Base-by-base conservation (phyloP, 2,888 invertebrate species). In the Coenonympha arcania region DNA sequence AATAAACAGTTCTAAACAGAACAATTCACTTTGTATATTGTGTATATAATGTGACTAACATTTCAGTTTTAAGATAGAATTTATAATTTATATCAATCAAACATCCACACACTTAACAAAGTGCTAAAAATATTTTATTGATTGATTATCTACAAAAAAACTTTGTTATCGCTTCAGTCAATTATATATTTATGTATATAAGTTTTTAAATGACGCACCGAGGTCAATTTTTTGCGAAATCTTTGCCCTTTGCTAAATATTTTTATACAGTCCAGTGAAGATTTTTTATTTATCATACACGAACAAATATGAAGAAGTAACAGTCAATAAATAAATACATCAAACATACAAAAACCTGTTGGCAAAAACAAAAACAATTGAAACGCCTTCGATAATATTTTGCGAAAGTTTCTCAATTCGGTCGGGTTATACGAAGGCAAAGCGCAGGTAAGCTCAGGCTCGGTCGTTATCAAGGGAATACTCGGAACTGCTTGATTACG, bases 391-490 rank as follows among this genome's bases (percentile, higher is more conserved):
- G 13, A 39, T 39, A 50, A 48, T 50, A 50, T 54, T 51, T 49
- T 20, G 48, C 37, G 42, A 43, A 37, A 46, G 37, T 22, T 68
- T 63, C 57, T 60, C 11, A 68, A 76, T 60, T 72, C 55, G 55
- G 60, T 49, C 59, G 76, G 60, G 33, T 76, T 60, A 65, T 62
- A 52, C 5, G 41, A 43, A 49, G 55, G 47, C 50, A 57, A 54
- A 69, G 57, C 56, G 50, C 59, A 64, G 64, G 62, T 64, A 74
- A 71, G 62, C 54, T 58, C 31, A 45, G 64, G 62, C 54, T 58
- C 31, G 42, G 64, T 60, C 66, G 64, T 74, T 77, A 75, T 75
- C 73, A 74, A 65, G 55, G 65, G 68, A 60, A 71, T 72, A 72
- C 71, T 66, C 55, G 63, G 74, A 72, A 70, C 58, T 49, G 57